Evolutionary conservation across 2,113 vertebrate species (phyloP).

Genomic region (Lichenostomus cassidix): DNA sequence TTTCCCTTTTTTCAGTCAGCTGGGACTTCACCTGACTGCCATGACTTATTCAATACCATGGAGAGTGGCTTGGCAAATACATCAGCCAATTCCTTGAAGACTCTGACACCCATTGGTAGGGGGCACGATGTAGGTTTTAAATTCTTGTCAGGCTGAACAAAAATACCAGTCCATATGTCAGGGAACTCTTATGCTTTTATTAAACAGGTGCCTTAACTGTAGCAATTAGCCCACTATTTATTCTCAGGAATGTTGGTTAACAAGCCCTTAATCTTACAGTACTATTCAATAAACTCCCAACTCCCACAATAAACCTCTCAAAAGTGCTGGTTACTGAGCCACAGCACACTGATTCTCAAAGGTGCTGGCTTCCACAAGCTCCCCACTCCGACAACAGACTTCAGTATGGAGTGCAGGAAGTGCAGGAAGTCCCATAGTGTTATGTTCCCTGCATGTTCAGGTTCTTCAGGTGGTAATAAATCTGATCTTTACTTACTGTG

Average conservation of each 20-base stretch:
- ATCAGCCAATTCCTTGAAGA: background rate
- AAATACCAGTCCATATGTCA: background rate
- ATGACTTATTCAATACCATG: background rate
- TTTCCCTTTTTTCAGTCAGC: background rate
- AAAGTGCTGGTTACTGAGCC: background rate
- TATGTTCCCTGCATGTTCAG: background rate
- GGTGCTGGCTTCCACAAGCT: background rate
- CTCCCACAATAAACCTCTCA: background rate
- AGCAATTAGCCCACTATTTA: background rate
- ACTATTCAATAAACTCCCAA: background rate
- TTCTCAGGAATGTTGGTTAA: background rate
- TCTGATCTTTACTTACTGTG: background rate
- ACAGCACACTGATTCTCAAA: background rate
- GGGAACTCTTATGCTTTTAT: background rate
- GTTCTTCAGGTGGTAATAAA: background rate
- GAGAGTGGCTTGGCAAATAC: background rate
- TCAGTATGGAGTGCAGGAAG: background rate
- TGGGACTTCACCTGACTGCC: background rate
- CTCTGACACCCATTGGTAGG: background rate
- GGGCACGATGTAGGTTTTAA: background rate
- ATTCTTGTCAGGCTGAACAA: background rate
- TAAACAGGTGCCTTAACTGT: background rate
- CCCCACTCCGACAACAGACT: background rate
- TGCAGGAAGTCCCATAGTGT: no score
- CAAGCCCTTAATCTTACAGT: background rate